These are phyloP conservation scores for Cerastis rubricosa DNA, from an alignment of 2,888 invertebrate species.

Conservation along the genomic window DNA sequence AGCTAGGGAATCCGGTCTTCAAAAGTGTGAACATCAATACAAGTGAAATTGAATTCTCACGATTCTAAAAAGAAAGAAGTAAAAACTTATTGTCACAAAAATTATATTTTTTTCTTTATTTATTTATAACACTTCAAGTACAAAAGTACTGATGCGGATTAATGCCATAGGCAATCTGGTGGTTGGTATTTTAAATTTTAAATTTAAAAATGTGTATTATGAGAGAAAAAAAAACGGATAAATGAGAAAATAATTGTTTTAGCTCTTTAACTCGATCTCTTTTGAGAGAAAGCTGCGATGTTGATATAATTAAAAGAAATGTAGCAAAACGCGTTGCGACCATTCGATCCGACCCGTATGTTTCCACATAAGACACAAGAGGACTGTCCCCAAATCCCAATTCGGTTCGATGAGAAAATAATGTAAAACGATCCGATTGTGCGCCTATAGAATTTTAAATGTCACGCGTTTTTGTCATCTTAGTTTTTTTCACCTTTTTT, in stretches of 20 bases:
- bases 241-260: neutral
- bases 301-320: neutral
- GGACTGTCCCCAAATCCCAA: conserved; percentile 80
- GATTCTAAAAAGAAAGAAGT: neutral
- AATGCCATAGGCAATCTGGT: too few species aligned
- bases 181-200: too few species aligned
- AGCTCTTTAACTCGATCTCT: neutral
- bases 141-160: too few species aligned
- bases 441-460: conserved; percentile 81
- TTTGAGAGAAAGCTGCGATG: neutral
- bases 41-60: neutral
- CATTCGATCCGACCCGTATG: conserved; percentile 29
- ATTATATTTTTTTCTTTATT: neutral
- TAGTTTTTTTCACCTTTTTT: conserved; percentile 43
- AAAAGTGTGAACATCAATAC: neutral
- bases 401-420: conserved; percentile 82
- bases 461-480: conserved; percentile 64
- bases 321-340: neutral
- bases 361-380: conserved; percentile 50
- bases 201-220: too few species aligned
- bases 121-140: too few species aligned
- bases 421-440: conserved; percentile 80
- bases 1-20: neutral
- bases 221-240: too few species aligned
- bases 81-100: neutral